phyloP scores from a whole-genome alignment of 1,140 invertebrate genomes.

The Radopholus similis region DNA sequence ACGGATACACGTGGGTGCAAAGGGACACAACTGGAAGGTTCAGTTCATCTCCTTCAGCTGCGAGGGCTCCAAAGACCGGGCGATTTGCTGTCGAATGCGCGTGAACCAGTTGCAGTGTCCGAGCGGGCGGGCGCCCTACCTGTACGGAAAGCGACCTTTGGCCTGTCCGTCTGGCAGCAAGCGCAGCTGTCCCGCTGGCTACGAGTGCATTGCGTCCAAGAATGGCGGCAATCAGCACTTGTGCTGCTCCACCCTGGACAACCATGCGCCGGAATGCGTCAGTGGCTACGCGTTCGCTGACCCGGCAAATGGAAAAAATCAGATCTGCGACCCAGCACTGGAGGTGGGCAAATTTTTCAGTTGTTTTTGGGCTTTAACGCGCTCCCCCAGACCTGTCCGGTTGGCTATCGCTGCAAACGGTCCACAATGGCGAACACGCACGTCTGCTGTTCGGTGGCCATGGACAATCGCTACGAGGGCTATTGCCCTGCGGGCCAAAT shows the following conservation, averaged over 20 bases:
- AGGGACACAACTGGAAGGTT: background rate
- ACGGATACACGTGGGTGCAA: constrained; percentile 48
- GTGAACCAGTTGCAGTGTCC: constrained; percentile 44
- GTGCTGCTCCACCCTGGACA: constrained; percentile 49
- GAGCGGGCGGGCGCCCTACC: constrained; percentile 30
- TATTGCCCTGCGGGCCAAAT: constrained; percentile 54
- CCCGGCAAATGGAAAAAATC: constrained; percentile 43
- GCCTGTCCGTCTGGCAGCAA: constrained; percentile 52
- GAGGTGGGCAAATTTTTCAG: constrained; percentile 9
- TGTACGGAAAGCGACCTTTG: constrained; percentile 46
- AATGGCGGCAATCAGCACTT: constrained; percentile 48
- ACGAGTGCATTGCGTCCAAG: constrained; percentile 39
- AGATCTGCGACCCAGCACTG: constrained; percentile 35
- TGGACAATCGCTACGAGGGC: constrained; percentile 48
- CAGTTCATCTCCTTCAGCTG: constrained; percentile 22
- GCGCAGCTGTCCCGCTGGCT: constrained; percentile 48
- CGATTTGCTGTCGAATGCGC: constrained; percentile 43
- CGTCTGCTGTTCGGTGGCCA: constrained; percentile 45
- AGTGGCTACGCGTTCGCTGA: constrained; percentile 52
- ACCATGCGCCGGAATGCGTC: constrained; percentile 48
- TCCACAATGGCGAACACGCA: constrained; percentile 50
- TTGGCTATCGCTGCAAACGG: constrained; percentile 47
- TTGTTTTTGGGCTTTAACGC: background rate
- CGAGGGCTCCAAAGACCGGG: constrained; percentile 48
- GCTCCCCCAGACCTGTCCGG: constrained; percentile 22